Evolutionary conservation across 2,888 invertebrate genomes (phyloP).

Genomic region (Mamestra brassicae): DNA sequence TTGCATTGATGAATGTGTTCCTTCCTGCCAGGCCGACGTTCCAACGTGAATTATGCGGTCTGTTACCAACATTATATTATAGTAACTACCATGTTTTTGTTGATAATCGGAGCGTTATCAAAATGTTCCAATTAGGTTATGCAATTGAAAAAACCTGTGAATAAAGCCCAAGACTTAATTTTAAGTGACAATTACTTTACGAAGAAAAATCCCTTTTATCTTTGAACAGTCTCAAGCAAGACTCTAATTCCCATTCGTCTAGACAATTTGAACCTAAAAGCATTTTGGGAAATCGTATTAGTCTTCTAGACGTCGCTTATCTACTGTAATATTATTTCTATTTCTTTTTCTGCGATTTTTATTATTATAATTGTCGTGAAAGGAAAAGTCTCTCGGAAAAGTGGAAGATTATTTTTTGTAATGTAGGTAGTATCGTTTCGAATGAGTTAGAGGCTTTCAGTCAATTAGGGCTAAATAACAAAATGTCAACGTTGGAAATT

Average conservation of each 20-base stretch:
- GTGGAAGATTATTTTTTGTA: not conserved
- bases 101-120: too few relatives aligned
- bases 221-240: not conserved
- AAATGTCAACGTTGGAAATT: too few relatives aligned
- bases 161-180: not conserved
- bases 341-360: not conserved
- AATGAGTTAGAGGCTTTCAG: not conserved
- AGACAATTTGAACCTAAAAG: constrained; percentile 23
- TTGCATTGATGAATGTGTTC: constrained; percentile 21
- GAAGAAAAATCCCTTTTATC: not conserved
- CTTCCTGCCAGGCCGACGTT: constrained; percentile 15
- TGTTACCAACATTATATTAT: not conserved
- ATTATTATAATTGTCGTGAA: not conserved
- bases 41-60: constrained; percentile 14
- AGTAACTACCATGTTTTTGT: not conserved
- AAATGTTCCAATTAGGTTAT: too few relatives aligned
- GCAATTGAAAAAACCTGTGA: too few relatives aligned
- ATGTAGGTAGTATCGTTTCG: not conserved
- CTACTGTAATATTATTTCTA: not conserved
- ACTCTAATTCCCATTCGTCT: constrained; percentile 1
- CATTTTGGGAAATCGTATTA: constrained; percentile 16
- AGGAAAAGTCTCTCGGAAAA: too few relatives aligned
- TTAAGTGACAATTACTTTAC: not conserved
- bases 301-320: not conserved
- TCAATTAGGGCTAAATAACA: too few relatives aligned